Percentiles rank a stretch among this genome's conserved stretches.
Evolutionary conservation across 2,797 vertebrate species (phyloP).

Genomic region (Strix occidentalis): DNA sequence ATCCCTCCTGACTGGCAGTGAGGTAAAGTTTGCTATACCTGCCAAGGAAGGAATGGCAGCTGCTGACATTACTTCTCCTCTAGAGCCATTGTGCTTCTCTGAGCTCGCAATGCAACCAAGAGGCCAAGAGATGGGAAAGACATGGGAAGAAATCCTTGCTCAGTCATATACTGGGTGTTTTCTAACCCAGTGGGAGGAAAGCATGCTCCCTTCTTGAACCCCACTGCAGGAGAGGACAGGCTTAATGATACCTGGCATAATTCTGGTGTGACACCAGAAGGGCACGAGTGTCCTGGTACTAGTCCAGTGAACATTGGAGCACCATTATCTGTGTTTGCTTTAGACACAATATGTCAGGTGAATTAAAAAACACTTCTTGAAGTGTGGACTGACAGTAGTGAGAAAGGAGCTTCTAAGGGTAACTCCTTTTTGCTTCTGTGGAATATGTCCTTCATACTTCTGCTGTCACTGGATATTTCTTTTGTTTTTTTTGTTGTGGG

Average conservation of each 20-base stretch:
- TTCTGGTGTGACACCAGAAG: not conserved
- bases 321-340: not conserved
- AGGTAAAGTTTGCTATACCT: not conserved
- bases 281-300: not conserved
- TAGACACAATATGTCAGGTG: not conserved
- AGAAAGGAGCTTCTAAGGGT: not conserved
- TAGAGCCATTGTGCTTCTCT: not conserved
- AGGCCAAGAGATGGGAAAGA: not conserved
- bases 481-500: rapidly evolving
- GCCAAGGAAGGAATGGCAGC: not conserved
- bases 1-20: not conserved
- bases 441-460: not conserved
- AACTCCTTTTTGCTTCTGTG: not conserved
- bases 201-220: not conserved
- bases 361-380: not conserved
- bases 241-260: not conserved
- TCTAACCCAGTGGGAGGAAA: not conserved
- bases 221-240: not conserved
- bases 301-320: not conserved
- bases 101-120: rapidly evolving
- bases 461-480: not conserved
- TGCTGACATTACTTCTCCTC: not conserved
- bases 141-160: not conserved
- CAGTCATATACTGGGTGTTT: not conserved
- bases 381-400: not conserved